Evolutionary conservation across 1,140 invertebrate species (phyloP).

Genomic region (Procambarus clarkii): DNA sequence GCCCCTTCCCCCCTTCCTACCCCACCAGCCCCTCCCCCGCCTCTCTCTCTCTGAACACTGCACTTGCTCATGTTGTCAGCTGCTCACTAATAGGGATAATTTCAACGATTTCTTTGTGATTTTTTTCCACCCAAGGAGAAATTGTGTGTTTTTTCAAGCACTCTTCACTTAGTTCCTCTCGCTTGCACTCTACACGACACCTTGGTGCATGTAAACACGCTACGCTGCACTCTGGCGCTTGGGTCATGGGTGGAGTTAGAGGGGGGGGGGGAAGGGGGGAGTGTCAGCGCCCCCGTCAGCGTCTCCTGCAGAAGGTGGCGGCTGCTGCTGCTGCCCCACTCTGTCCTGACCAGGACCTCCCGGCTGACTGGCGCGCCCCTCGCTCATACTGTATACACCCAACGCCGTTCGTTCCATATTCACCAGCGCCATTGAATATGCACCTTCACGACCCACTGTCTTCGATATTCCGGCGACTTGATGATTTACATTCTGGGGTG

Average conservation of each 20-base stretch:
- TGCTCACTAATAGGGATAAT: not conserved
- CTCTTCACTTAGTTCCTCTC: not conserved
- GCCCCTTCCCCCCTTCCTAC: too few relatives aligned
- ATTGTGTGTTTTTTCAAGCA: not conserved
- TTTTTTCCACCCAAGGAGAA: not conserved
- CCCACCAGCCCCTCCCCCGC: too few relatives aligned
- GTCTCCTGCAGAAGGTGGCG: conserved; percentile 29
- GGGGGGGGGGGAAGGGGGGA: not conserved
- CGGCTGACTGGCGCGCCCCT: conserved; percentile 49
- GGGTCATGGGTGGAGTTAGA: too few relatives aligned
- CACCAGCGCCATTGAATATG: conserved; percentile 58
- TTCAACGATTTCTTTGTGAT: not conserved
- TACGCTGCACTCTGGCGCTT: not conserved
- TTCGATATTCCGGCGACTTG: conserved; percentile 63
- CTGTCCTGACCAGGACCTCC: conserved; percentile 30
- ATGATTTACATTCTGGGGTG: conserved; percentile 62
- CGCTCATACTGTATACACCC: conserved; percentile 16
- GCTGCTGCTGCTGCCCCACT: not conserved
- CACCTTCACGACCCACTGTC: conserved; percentile 67
- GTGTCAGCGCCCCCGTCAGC: conserved; percentile 12
- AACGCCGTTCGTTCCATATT: conserved; percentile 58
- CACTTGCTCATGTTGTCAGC: too few relatives aligned
- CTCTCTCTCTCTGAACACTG: not conserved
- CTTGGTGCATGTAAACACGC: not conserved
- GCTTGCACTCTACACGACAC: not conserved